A percentile compares a stretch with the other conserved stretches of the same genome.
phyloP scores from a whole-genome alignment of 2,797 vertebrate genomes.

The Rhyacichthys aspro region DNA sequence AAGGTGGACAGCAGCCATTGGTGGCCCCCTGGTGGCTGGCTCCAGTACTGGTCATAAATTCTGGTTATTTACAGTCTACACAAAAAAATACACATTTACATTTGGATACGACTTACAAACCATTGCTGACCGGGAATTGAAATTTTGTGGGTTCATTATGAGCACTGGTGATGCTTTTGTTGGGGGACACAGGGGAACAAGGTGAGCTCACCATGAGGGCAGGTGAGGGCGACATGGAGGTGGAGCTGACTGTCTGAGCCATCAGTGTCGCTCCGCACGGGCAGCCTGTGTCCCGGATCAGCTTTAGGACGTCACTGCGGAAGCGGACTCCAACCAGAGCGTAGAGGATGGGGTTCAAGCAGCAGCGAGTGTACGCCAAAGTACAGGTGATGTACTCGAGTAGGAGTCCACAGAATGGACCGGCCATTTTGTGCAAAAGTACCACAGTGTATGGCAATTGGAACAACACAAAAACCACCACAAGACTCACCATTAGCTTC shows the following conservation, averaged over 20 bases:
- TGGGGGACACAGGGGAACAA: conserved; percentile 9
- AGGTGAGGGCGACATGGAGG: conserved; percentile 47
- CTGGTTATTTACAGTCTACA: not conserved
- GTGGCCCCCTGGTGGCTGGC: not conserved
- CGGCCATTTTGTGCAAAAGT: conserved; percentile 77
- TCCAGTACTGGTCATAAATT: not conserved
- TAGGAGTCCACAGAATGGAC: conserved; percentile 69
- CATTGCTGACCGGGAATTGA: conserved; percentile 4
- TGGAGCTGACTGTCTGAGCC: conserved; percentile 7
- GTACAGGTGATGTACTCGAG: conserved; percentile 84
- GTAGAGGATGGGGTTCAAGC: conserved; percentile 92
- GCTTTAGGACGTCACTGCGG: conserved; percentile 81
- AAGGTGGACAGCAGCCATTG: no score
- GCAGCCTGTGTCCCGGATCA: conserved; percentile 72
- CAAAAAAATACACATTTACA: not conserved
- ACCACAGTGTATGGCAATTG: conserved; percentile 90
- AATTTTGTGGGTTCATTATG: not conserved
- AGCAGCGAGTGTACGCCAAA: conserved; percentile 87
- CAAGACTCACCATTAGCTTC: conserved; percentile 84
- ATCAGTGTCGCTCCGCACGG: accelerated
- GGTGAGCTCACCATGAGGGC: conserved; percentile 28
- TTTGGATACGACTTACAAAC: not conserved
- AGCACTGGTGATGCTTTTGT: conserved; percentile 8
- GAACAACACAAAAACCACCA: conserved; percentile 85
- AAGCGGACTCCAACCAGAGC: conserved; percentile 89